Evolutionary conservation across 2,888 invertebrate genomes (phyloP).

Genomic region (Lepidochrysops patricia): DNA sequence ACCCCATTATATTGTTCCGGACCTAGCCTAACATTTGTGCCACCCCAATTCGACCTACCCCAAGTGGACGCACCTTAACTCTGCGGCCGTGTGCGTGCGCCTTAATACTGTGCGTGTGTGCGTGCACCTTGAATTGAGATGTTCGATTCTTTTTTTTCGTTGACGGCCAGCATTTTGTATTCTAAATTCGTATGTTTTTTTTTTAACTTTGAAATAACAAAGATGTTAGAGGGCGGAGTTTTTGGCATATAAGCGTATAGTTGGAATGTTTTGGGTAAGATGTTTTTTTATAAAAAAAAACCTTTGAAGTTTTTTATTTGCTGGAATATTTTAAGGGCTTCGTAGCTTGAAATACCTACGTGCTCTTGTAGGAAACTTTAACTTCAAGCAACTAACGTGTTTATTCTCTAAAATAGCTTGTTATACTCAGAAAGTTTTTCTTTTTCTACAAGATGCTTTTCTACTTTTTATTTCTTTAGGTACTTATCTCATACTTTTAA

Average conservation of each 20-base stretch:
- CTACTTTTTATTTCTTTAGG: too few species aligned
- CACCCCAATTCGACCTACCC: slow-evolving; percentile 71
- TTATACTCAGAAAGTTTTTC: too few species aligned
- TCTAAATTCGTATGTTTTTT: slow-evolving; percentile 19
- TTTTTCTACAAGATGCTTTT: too few species aligned
- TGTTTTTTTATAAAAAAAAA: not conserved
- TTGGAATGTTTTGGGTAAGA: not conserved
- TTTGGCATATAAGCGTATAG: not conserved
- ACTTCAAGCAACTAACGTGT: too few species aligned
- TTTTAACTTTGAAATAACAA: slow-evolving; percentile 8
- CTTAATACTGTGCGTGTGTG: slow-evolving; percentile 22
- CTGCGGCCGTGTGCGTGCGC: slow-evolving; percentile 21
- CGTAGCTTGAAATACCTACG: not conserved
- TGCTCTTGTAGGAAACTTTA: too few species aligned
- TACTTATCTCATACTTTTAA: too few species aligned
- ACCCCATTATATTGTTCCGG: slow-evolving; percentile 46
- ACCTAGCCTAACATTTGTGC: slow-evolving; percentile 66
- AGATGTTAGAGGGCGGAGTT: slow-evolving; percentile 2
- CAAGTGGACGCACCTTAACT: slow-evolving; percentile 35
- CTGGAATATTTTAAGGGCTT: not conserved
- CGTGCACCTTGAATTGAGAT: slow-evolving; percentile 31
- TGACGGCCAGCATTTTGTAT: slow-evolving; percentile 23
- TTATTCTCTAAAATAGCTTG: too few species aligned
- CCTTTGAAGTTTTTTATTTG: not conserved
- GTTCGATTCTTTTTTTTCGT: slow-evolving; percentile 33